phyloP scores from a whole-genome alignment of 2,113 vertebrate species.

The Murina feae region DNA sequence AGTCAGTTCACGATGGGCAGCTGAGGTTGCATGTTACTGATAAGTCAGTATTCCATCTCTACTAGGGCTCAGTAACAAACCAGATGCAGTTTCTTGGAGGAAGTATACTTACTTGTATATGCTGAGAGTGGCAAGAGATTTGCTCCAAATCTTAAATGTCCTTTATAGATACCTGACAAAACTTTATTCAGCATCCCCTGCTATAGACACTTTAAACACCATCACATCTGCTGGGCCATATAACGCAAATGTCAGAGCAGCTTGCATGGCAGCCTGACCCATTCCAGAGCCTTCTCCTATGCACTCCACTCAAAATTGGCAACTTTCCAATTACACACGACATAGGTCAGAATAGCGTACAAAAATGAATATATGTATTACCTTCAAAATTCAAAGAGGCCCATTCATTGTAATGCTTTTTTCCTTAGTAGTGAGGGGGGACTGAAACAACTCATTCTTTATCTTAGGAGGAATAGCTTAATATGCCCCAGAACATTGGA shows the following conservation, averaged over 20 bases:
- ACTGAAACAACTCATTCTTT: too few relatives aligned
- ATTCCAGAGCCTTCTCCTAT: neutral
- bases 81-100: neutral
- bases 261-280: neutral
- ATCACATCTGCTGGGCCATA: neutral
- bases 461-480: too few relatives aligned
- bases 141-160: neutral
- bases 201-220: neutral
- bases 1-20: neutral
- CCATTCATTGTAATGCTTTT: too few relatives aligned
- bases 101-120: neutral
- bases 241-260: neutral
- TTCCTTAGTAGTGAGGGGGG: too few relatives aligned
- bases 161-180: neutral
- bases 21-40: neutral
- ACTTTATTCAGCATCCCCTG: neutral
- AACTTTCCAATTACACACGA: neutral
- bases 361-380: too few relatives aligned
- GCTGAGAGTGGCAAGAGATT: neutral
- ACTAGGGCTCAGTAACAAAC: neutral
- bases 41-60: neutral
- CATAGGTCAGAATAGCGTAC: neutral
- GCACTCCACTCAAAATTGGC: neutral
- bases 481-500: too few relatives aligned
- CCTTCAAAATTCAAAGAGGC: too few relatives aligned